Conservation (phyloP, 2,113 vertebrate species). For the Fregata magnificens region DNA sequence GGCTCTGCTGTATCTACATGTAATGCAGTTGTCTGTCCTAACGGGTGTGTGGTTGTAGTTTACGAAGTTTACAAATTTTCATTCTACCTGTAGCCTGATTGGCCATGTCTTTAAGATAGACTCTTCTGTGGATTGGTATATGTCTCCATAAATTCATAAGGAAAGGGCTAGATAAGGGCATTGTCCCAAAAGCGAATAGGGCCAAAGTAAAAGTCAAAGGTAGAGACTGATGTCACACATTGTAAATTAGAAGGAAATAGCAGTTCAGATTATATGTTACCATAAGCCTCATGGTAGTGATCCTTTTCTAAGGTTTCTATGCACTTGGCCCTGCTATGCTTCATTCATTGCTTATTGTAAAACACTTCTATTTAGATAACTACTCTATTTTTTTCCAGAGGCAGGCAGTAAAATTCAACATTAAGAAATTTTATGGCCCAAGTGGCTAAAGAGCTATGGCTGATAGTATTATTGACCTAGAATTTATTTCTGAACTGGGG, state of each 20-base stretch:
- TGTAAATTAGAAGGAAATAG: not conserved
- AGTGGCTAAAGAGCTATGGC: not conserved
- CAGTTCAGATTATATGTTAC: not conserved
- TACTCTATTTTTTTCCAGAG: not conserved
- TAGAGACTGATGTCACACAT: not conserved
- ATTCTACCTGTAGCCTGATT: not conserved
- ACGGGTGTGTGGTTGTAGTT: not conserved
- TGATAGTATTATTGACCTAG: not conserved
- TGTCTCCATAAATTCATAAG: not conserved
- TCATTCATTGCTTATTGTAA: not conserved
- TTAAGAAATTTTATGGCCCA: not conserved
- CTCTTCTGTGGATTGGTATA: not conserved
- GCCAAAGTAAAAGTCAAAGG: not conserved
- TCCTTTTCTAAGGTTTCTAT: not conserved
- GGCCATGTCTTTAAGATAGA: not conserved
- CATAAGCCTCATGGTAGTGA: fast-evolving
- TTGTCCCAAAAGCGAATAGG: fast-evolving
- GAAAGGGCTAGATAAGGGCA: not conserved
- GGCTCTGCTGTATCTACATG: not conserved
- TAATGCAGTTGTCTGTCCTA: not conserved
- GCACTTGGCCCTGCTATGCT: not conserved
- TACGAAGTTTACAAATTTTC: not conserved
- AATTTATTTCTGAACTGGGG: not conserved
- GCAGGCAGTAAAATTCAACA: not conserved
- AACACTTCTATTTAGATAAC: not conserved